Base-by-base conservation (phyloP, 1,140 invertebrate species). In the Saccostrea echinata region DNA sequence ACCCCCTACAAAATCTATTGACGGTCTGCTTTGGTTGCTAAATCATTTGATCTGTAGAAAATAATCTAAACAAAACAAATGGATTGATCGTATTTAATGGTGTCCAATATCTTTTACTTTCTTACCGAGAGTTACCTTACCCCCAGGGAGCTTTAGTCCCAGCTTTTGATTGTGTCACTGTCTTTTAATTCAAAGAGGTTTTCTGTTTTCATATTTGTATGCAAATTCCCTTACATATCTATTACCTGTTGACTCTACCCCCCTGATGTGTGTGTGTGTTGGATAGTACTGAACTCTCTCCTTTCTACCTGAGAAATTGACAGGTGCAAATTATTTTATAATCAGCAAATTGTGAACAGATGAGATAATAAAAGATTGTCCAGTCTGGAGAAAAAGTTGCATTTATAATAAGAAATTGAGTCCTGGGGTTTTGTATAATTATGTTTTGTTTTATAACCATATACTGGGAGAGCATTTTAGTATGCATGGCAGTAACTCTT, bases 61-160 rank as follows among this genome's bases (percentile, higher is more conserved):
- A 76, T 76, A 76, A 76, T 76, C 68, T 33, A 76, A 76, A 76
- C 68, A 76, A 76, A 76, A 30, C 68, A 76, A 76, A 76, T 76
- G 68, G 27, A 76, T 76, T 76, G 68, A 76, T 76, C 68, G 3
- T 27, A 76, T 76, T 76, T 76, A 76, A 76, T 76, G 27, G 68
- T 76, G 68, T 30, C 68, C 68, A 76, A 76, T 76, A 76, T 30
- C 27, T 76, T 76, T 76, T 33, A 76, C 43, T 43, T 33, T 30
- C 24, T 30, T 33, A 30, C 24, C 27, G 13, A 76, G 27, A 13
- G 16, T 27, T 76, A 30, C 30, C 13, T 13, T 71, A 76, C 68
- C 68, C 68, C 68, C 68, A 12, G 68, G 27, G 68, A 76, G 68
- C 30, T 76, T 76, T 76, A 76, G 68, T 30, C 68, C 33, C 68